phyloP scores from a whole-genome alignment of 2,113 vertebrate genomes.

The Gallinago undulata region DNA sequence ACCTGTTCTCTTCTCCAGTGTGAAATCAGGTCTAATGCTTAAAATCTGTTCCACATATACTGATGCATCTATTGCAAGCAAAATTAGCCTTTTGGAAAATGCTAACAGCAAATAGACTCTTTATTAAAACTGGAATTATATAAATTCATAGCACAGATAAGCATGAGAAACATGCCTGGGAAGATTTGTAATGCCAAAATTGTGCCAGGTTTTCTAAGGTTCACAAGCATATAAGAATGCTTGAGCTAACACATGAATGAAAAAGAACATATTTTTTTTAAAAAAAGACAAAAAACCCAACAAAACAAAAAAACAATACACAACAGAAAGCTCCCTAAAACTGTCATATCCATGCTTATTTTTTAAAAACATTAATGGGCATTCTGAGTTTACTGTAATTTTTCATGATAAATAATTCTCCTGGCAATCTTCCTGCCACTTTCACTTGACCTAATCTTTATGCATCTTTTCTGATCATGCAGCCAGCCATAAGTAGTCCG shows the following conservation, averaged over 20 bases:
- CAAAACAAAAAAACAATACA: neutral
- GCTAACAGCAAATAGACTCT: neutral
- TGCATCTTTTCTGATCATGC: neutral
- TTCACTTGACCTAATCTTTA: neutral
- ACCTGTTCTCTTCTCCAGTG: neutral
- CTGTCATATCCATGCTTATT: neutral
- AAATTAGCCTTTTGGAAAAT: neutral
- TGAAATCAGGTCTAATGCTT: neutral
- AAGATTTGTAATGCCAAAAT: neutral
- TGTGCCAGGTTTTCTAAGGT: neutral
- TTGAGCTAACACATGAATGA: neutral
- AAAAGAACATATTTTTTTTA: neutral
- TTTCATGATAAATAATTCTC: neutral
- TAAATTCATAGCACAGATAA: neutral
- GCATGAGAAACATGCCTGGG: neutral
- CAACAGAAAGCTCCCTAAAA: neutral
- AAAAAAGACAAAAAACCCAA: neutral
- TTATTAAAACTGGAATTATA: neutral
- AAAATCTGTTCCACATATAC: neutral
- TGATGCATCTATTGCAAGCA: neutral
- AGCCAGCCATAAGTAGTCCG: neutral
- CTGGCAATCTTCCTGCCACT: neutral
- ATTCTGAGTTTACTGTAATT: neutral
- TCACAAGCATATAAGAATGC: neutral
- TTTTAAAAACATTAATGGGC: neutral